A percentile compares a stretch with the other conserved stretches of the same genome.
Conservation (phyloP, 2,888 invertebrate genomes). For the Melieria omissa region DNA sequence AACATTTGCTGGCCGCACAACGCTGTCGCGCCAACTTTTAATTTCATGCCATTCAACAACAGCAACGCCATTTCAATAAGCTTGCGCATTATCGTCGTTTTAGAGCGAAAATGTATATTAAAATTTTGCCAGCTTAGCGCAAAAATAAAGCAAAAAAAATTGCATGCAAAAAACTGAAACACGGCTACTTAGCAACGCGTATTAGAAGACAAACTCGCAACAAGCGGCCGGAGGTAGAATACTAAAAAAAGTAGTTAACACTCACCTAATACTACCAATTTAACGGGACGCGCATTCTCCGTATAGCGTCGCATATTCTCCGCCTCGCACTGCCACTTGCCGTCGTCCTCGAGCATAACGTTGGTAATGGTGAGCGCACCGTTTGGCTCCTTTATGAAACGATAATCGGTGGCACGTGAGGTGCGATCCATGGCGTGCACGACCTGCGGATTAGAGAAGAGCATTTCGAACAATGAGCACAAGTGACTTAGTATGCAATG, state of each 20-base stretch:
- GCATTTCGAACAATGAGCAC: too few species aligned
- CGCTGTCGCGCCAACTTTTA: not conserved
- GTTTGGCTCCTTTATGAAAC: constrained; percentile 66
- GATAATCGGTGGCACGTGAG: constrained; percentile 65
- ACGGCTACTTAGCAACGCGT: not conserved
- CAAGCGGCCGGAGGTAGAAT: not conserved
- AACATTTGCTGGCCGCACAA: constrained; percentile 4
- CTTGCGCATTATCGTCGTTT: not conserved
- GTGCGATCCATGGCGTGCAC: constrained; percentile 66
- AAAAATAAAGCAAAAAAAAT: not conserved
- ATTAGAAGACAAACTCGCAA: not conserved
- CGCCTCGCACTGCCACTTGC: constrained; percentile 79
- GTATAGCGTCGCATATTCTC: constrained; percentile 73
- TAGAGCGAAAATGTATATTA: not conserved
- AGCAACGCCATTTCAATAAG: too few species aligned
- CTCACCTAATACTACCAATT: constrained; percentile 76
- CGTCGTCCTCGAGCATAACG: constrained; percentile 74
- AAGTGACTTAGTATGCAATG: too few species aligned
- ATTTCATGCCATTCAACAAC: not conserved
- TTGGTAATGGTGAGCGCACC: constrained; percentile 67
- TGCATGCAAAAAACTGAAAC: not conserved
- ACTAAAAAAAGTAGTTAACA: constrained; percentile 41
- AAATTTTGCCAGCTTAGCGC: too few species aligned
- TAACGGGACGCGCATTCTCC: constrained; percentile 74
- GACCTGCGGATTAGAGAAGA: constrained; percentile 51